Percentiles rank a stretch among this genome's conserved stretches.
These are phyloP conservation scores for Toxotes jaculatrix DNA, from an alignment of 2,113 vertebrate genomes.

Conservation along the genomic window DNA sequence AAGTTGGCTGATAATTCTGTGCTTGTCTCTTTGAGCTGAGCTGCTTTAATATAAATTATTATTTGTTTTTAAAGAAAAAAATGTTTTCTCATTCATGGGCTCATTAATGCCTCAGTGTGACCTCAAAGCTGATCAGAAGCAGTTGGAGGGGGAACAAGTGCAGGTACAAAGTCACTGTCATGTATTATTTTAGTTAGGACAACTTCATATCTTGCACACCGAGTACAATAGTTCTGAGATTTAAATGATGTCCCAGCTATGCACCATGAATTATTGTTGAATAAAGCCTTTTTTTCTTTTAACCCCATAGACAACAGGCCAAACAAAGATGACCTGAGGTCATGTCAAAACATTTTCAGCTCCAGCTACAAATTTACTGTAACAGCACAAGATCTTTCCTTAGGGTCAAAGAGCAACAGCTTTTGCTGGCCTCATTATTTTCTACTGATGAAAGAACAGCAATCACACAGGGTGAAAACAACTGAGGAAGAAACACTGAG, in stretches of 20 bases:
- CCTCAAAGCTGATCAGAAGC: neutral
- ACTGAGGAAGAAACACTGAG: neutral
- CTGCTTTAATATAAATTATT: neutral
- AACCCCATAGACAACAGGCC: neutral
- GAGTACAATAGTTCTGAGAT: neutral
- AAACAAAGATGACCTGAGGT: slow-evolving; percentile 35
- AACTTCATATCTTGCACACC: neutral
- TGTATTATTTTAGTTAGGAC: neutral
- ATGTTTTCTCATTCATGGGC: too few species aligned
- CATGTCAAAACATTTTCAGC: slow-evolving; percentile 38
- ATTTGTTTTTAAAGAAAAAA: neutral
- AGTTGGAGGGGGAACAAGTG: neutral
- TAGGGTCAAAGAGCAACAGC: slow-evolving; percentile 18
- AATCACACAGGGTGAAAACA: neutral
- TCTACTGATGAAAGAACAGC: neutral
- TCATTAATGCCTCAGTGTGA: neutral
- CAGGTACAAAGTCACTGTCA: neutral
- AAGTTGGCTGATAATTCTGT: neutral
- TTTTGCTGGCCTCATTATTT: slow-evolving; percentile 43
- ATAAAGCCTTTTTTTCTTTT: slow-evolving; percentile 7
- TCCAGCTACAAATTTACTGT: slow-evolving; percentile 14
- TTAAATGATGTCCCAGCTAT: neutral
- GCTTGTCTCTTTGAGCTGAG: too few species aligned
- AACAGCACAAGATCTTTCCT: slow-evolving; percentile 24
- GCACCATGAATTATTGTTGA: neutral